Evolutionary conservation across 2,113 vertebrate species (phyloP), one percentile per base, ranked within the genome.

Genomic region (Sinocyclocheilus grahami): DNA sequence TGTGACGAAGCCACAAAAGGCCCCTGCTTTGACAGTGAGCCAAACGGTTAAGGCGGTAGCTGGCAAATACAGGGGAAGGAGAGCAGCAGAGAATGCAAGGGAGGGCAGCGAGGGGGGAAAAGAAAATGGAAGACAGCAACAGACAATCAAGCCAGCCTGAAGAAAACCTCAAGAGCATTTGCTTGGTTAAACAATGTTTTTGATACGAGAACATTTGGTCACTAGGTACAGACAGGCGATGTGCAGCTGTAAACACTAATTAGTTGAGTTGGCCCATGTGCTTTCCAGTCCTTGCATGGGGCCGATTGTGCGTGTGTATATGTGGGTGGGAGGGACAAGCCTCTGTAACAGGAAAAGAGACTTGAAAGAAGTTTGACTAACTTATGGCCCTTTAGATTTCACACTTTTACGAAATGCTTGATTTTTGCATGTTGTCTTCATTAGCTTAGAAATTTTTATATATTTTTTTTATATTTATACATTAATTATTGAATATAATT

Each of bases 1-100:
- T 95, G 94, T 90, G 93, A 95, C 92, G 89, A 91, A 95, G 94
- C 94, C 94, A 94, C 94, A 94, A 93, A 94, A 94, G 94, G 93
- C 94, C 94, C 91, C 92, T 88, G 92, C 91, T 94, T 90, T 95
- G 94, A 95, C 94, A 94, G 62, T 71, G 83, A 94, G 93, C 94
- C 93, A 95, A 94, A 92, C 89, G 91, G 92, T 94, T 94, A 93
- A 95, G 92, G 92, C 94, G 90, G 94, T 92, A 94, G 91, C 92
- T 94, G 94, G 93, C 94, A 91, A 91, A 91, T 90, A 91, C 88
- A 92, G 86, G 89, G 89, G 86, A 91, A 92, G 91, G 90, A 92
- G 89, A 91, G 90, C 90, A 89, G 89, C 87, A 90, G 85, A 90
- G 89, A 92, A 88, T 88, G 90, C 69, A 4, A 90, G 87, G 83